Percentiles rank a stretch among this genome's conserved stretches.
phyloP scores from a whole-genome alignment of 2,888 invertebrate genomes.

The Sphaeridia pumilis region DNA sequence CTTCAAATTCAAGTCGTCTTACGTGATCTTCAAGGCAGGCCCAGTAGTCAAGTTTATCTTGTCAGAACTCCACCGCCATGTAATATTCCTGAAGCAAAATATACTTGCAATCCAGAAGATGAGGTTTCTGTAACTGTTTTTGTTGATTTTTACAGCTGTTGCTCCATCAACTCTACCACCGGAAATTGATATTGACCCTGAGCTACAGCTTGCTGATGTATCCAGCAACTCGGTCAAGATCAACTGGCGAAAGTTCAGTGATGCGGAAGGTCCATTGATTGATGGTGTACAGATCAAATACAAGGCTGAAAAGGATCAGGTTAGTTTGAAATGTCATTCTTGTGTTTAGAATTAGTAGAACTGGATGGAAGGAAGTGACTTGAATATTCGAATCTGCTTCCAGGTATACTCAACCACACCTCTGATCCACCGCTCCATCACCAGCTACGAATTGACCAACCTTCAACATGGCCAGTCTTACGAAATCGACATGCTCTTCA shows the following conservation, averaged over 20 bases:
- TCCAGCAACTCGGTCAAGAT: conserved; percentile 68
- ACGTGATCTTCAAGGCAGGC: conserved; percentile 62
- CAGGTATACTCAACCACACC: conserved; percentile 72
- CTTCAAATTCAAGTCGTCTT: conserved; percentile 68
- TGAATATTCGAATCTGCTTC: background rate
- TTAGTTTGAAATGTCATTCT: no score
- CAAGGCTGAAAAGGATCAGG: conserved; percentile 64
- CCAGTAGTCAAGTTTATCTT: conserved; percentile 62
- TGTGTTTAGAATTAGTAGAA: no score
- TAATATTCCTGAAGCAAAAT: conserved; percentile 28
- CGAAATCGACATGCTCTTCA: conserved; percentile 69
- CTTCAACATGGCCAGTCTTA: conserved; percentile 66
- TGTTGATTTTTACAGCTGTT: conserved; percentile 29
- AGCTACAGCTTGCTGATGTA: conserved; percentile 57
- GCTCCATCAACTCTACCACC: conserved; percentile 48
- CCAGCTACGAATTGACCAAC: conserved; percentile 62
- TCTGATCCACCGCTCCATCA: conserved; percentile 68
- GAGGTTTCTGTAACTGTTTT: background rate
- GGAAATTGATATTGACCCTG: conserved; percentile 58
- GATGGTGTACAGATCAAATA: conserved; percentile 80
- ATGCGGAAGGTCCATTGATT: conserved; percentile 67
- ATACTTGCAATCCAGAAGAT: background rate
- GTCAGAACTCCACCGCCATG: conserved; percentile 53
- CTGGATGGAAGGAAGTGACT: background rate
- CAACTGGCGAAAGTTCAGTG: conserved; percentile 68